Base-by-base conservation (phyloP, 2,888 invertebrate species). In the Cylindroiulus punctatus region DNA sequence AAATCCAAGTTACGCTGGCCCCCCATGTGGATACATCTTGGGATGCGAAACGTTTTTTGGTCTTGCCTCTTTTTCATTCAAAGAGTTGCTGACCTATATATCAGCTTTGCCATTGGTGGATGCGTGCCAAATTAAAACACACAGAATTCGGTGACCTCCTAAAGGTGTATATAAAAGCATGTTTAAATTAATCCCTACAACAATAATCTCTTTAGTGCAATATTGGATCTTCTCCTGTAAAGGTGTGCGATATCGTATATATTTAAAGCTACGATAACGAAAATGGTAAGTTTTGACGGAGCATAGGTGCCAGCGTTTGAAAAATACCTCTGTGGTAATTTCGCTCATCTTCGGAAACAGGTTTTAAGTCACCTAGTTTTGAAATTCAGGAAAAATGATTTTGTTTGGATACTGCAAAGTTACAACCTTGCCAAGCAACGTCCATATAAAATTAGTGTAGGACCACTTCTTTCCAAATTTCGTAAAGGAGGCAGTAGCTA, bases 41-140 rank as follows among this genome's bases (percentile, higher is more conserved):
- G 30, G 76, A 30, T 76, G 76, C 76, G 7, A 76, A n/a, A 30
- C 1, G 10, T 76, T 30, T 65, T 76, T 30, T 30, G 76, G 76
- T 30, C 76, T 76, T 76, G 76, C 76, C 76, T 76, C 76, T 76
- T 76, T 76, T 76, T 76, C 76, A 76, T 76, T 76, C 76, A 76
- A 30, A 30, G 76, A 76, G 76, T 76, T 76, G 76, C 76, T 76
- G 76, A 76, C 76, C 76, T 76, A 76, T 76, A 76, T 76, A 76
- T 26, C 17, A 2, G 76, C 76, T 17, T 76, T 14, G 12, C 76
- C 4, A 76, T 76, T 76, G 76, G 76, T 76, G 14, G 76, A 76
- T 76, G 30, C 8, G 26, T 30, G 14, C 76, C 76, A 76, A 76
- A 76, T 76, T 76, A 30, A 76, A 76, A 76, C 76, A 76, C 76